Base-by-base conservation (phyloP, 2,113 vertebrate species). In the Cololabis saira region DNA sequence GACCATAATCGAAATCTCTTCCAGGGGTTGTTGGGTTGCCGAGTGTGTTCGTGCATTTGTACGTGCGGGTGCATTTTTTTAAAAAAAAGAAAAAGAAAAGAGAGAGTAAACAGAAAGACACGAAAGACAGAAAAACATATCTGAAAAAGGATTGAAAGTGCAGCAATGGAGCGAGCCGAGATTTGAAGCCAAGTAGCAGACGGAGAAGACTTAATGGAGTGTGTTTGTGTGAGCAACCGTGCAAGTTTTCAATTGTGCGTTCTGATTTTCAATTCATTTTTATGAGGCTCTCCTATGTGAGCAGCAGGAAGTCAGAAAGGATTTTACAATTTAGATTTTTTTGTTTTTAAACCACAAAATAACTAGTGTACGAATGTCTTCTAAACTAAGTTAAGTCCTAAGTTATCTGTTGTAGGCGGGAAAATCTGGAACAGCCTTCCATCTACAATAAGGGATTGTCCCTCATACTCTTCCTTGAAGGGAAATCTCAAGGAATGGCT, bases 1-100 rank as follows among this genome's bases (percentile, higher is more conserved):
- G 67, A 49, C 66, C 52, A 88, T 88, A 86, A 89, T 87, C 77
- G 59, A 86, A 87, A 80, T 83, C 81, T 76, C 81, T 78, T 61
- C 58, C 51, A 63, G 80, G 67, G 75, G 81, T 87, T 75, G 58
- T 5, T 1, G 60, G 75, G 81, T 67, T 74, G 63, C 76, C 12
- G 18, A 67, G 67, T 12, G 67, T 49, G 78, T 82, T 68, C 81
- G 76, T 76, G 64, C 37, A 71, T 62, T n/a, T 42, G 65, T 61
- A 58, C 58, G 57, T 68, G 74, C 62, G 61, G 41, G 12, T 71
- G 72, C 27, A 76, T 85, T 60, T 66, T n/a, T n/a, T n/a, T n/a
- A 53, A 50, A 56, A 67, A 60, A 16, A 60, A n/a, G 5, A 16
- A 41, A n/a, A 11, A 37, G 6, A 61, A 14, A 60, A 14, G 12